These are phyloP conservation scores for Orchestia grillus DNA, from an alignment of 1,140 invertebrate genomes.

Conservation along the genomic window DNA sequence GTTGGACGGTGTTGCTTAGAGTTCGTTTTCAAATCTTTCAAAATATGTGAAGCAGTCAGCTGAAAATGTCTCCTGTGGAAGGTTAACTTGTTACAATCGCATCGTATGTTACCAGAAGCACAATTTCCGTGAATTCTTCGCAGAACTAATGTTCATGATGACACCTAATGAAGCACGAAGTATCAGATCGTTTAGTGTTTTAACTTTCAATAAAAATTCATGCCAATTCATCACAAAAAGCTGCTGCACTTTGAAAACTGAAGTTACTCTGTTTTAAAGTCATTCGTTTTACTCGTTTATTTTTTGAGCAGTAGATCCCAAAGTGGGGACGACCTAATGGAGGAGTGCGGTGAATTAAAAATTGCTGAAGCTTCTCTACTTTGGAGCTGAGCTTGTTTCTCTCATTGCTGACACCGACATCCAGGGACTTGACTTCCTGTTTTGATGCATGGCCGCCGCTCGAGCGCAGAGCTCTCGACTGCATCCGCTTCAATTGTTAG, in stretches of 20 bases:
- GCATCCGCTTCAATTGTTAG: slow-evolving; percentile 9
- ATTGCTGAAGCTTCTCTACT: background rate
- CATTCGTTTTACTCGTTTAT: background rate
- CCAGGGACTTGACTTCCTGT: slow-evolving; percentile 18
- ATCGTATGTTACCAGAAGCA: background rate
- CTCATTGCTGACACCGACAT: background rate
- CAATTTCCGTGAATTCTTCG: background rate
- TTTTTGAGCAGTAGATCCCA: background rate
- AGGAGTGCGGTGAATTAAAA: background rate
- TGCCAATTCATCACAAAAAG: background rate
- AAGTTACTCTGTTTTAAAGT: background rate
- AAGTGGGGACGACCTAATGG: background rate
- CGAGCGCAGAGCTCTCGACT: background rate
- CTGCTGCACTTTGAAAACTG: background rate
- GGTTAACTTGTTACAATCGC: no score
- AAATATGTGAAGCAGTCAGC: no score
- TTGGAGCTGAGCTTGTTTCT: background rate
- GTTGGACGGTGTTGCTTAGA: no score
- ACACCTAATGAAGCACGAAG: background rate
- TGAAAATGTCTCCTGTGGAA: no score
- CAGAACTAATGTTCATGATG: background rate
- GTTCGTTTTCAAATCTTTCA: no score
- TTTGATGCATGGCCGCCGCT: background rate
- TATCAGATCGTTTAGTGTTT: background rate
- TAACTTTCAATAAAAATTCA: background rate